Evolutionary conservation across 92 coral and sea anemone genomes (phyloP), one percentile per base, ranked within the genome.

Genomic region (Actinostola sp.): DNA sequence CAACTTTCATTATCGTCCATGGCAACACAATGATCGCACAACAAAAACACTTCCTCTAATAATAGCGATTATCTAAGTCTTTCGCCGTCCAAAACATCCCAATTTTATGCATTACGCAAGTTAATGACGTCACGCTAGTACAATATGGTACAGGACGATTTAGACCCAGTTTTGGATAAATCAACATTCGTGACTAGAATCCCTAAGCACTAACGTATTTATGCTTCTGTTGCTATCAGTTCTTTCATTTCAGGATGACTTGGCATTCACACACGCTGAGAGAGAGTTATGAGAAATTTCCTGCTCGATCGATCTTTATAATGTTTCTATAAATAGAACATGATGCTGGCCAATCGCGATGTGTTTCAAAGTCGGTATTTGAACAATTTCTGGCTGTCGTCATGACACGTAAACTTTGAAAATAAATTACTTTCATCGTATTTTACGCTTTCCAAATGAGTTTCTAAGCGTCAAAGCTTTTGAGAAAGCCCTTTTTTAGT

Each of bases 301-400:
- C 73, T 74, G 64, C 70, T 43, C 31, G 66, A 2, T 28, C 39
- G 42, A 32, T 7, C 78, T 76, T 83, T 83, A 76, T 83, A 83
- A 20, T 34, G 64, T 5, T 30, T 71, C 89, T 84, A 84, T 84
- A 60, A 70, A 68, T 84, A 84, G 89, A 54, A 84, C 34, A 61
- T 44, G 19, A 35, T 44, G 33, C 45, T 33, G 56, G 50, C 89
- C 89, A 84, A 84, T 84, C 84, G 72, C 27, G 35, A 57, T 59
- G 17, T 50, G 25, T 62, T 66, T 64, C 48, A 68, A 50, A 68
- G 24, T 55, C 62, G 62, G 74, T 50, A 68, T 68, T 55, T 68
- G 1, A 68, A 51, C 62, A n/a, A 68, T 68, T 68, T 49, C 27
- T 28, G 55, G 74, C 62, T 68, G 46, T 68, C 74, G 74, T 68